Evolutionary conservation across 2,113 vertebrate species (phyloP).

Genomic region (Aegotheles bennettii): DNA sequence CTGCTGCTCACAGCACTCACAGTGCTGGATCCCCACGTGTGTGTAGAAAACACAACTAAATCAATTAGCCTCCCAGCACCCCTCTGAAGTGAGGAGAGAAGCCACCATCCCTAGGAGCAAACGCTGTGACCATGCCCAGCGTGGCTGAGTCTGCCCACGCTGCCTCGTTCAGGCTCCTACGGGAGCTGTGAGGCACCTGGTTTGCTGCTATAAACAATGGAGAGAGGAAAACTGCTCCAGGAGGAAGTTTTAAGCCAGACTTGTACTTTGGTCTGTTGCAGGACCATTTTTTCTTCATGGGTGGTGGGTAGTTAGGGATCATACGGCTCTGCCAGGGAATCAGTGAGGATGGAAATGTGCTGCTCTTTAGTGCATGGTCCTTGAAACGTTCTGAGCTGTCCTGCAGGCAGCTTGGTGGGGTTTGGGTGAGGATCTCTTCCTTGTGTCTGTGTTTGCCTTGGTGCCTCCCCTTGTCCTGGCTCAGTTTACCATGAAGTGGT

Average conservation of each 20-base stretch:
- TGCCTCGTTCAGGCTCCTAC: not conserved
- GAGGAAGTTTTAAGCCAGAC: not conserved
- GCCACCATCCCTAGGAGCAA: not conserved
- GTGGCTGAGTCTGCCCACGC: not conserved
- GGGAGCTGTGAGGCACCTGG: not conserved
- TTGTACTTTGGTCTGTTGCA: not conserved
- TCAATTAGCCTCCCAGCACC: not conserved
- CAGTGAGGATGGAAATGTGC: not conserved
- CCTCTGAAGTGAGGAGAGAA: not conserved
- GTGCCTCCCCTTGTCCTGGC: not conserved
- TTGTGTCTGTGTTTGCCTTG: not conserved
- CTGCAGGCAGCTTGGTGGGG: not conserved
- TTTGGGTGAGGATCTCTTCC: not conserved
- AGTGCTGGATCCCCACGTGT: not conserved
- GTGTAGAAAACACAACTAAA: not conserved
- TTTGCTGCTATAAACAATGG: not conserved
- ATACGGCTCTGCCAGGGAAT: not conserved
- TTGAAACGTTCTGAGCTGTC: not conserved
- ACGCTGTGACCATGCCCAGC: not conserved
- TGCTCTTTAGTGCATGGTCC: not conserved
- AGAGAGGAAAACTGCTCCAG: not conserved
- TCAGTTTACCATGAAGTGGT: rapidly evolving
- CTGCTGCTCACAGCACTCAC: not conserved
- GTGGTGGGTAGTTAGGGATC: rapidly evolving
- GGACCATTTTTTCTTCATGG: not conserved